phyloP scores from a whole-genome alignment of 2,888 invertebrate genomes.

The Andrena dorsata region DNA sequence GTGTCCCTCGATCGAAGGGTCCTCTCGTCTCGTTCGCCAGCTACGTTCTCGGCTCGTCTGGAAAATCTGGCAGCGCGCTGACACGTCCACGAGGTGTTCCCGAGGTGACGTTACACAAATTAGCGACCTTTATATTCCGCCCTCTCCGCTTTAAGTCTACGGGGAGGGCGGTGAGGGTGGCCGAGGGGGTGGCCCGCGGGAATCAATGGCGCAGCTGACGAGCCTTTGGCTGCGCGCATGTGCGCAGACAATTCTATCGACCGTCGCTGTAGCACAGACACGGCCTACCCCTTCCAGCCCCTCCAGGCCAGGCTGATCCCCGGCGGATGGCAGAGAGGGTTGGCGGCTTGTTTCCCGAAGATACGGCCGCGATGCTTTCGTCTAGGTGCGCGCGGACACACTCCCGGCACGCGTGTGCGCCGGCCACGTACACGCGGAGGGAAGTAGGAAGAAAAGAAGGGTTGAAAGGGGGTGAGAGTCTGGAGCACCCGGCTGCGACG shows the following conservation, averaged over 20 bases:
- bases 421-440: slow-evolving; percentile 21
- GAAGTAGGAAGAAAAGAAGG: slow-evolving; percentile 31
- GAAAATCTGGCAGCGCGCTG: slow-evolving; percentile 49
- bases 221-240: slow-evolving; percentile 81
- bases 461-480: slow-evolving; percentile 47
- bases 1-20: slow-evolving; percentile 31
- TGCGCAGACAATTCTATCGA: slow-evolving; percentile 85
- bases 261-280: slow-evolving; percentile 82
- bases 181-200: slow-evolving; percentile 67
- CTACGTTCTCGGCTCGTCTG: slow-evolving; percentile 32
- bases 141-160: slow-evolving; percentile 83
- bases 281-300: slow-evolving; percentile 80
- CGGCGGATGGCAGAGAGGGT: slow-evolving; percentile 62
- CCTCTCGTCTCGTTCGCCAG: slow-evolving; percentile 10
- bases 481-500: slow-evolving; percentile 65
- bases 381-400: neutral
- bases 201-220: slow-evolving; percentile 85
- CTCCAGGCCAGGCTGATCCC: slow-evolving; percentile 72
- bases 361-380: slow-evolving; percentile 34
- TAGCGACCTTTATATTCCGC: slow-evolving; percentile 77
- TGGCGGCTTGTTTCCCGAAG: slow-evolving; percentile 65
- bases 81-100: slow-evolving; percentile 49
- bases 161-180: slow-evolving; percentile 52
- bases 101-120: slow-evolving; percentile 71
- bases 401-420: neutral